phyloP scores from a whole-genome alignment of 2,113 vertebrate genomes.

The Ophiodon elongatus region DNA sequence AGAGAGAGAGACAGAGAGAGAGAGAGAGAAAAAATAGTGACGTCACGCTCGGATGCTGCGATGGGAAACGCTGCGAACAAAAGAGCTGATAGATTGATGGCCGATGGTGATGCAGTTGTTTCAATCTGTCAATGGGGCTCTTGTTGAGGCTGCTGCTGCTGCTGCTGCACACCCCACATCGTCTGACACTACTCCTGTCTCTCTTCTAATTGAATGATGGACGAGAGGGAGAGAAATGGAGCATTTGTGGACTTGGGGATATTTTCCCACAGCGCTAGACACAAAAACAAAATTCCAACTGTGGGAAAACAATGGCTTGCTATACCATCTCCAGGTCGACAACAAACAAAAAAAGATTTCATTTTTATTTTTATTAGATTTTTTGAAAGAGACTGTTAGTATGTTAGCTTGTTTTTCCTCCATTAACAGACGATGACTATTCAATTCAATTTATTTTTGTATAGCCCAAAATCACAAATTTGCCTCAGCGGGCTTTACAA shows the following conservation, averaged over 20 bases:
- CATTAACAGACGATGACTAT: background rate
- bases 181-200: slow-evolving; percentile 9
- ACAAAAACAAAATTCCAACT: background rate
- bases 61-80: slow-evolving; percentile 32
- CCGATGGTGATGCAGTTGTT: slow-evolving; percentile 31
- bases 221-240: slow-evolving; percentile 10
- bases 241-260: background rate
- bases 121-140: slow-evolving; percentile 52
- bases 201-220: slow-evolving; percentile 48
- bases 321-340: background rate
- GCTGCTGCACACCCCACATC: slow-evolving; percentile 27
- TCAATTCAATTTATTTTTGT: too few relatives aligned
- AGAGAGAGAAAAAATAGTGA: slow-evolving; percentile 31
- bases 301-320: background rate
- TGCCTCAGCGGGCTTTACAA: too few relatives aligned
- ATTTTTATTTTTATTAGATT: background rate
- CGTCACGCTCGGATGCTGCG: background rate
- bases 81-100: slow-evolving; percentile 51
- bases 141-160: slow-evolving; percentile 51
- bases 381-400: background rate
- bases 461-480: too few relatives aligned
- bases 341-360: background rate
- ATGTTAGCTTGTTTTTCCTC: background rate
- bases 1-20: too few relatives aligned
- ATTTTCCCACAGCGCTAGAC: background rate